Base-by-base conservation (phyloP, 1,140 invertebrate species). In the Zaprionus ghesquierei region DNA sequence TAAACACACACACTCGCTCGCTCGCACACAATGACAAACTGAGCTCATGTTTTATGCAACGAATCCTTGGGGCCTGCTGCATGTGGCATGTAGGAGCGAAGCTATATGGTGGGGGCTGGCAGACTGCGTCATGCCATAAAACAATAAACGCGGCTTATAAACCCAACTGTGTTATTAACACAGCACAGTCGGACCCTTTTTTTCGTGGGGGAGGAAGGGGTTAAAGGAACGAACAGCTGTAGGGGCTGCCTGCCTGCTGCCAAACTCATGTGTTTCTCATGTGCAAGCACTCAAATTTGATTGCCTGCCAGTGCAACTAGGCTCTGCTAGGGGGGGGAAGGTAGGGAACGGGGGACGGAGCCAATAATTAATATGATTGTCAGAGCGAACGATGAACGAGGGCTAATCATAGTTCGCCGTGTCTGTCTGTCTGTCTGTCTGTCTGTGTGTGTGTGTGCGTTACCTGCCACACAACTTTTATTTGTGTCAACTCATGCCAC, bases 101-200 rank as follows among this genome's bases (percentile, higher is more conserved):
- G 18, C n/a, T n/a, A n/a, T n/a, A n/a, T n/a, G n/a, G n/a, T n/a
- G 18, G 9, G 18, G 41, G 41, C 2, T 0, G 41, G 5, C 35
- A 6, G 15, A 64, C 74, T n/a, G 23, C 59, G 38, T 27, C 74
- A 50, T 73, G 69, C 77, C 71, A 87, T 82, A 86, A 87, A 87
- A 81, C 77, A 87, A 81, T 87, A 87, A 85, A 85, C 58, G 60
- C 68, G 80, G 80, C 79, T 84, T 79, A 79, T 68, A 79, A 84
- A 68, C 62, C 62, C 53, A 58, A 68, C 27, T 27, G 46, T 27
- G 35, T 33, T n/a, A 38, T 41, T 23, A 60, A 46, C 33, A 20
- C 41, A 22, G 41, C 18, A 9, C 41, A 46, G 41, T 46, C 6
- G 41, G 41, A 46, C 15, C 6, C 6, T 20, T 46, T 46, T 46